Evolutionary conservation across 2,888 invertebrate species (phyloP).

Genomic region (Amphimallon solstitiale): DNA sequence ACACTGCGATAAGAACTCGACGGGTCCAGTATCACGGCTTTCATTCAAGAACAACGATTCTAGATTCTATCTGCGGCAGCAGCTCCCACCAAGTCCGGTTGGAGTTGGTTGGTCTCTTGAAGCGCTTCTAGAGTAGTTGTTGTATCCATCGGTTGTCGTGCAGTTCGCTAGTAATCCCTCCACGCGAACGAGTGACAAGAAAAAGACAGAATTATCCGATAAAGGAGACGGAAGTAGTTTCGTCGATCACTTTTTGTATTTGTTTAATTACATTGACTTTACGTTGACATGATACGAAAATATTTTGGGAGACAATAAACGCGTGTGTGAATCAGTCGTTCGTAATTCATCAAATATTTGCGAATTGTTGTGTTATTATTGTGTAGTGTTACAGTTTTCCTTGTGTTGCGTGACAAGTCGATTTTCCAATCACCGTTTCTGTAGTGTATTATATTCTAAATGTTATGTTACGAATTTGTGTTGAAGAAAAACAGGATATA

Average conservation of each 20-base stretch:
- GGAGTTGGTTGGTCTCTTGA: slow-evolving; percentile 1
- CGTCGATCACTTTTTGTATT: too few relatives aligned
- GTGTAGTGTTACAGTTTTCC: neutral
- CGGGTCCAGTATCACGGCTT: slow-evolving; percentile 15
- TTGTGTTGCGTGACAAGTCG: slow-evolving; percentile 5
- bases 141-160: slow-evolving; percentile 1
- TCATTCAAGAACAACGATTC: slow-evolving; percentile 8
- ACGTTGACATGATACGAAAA: too few relatives aligned
- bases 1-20: neutral
- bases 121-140: slow-evolving; percentile 22
- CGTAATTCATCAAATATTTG: too few relatives aligned
- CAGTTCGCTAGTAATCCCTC: slow-evolving; percentile 1
- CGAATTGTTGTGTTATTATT: neutral
- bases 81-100: slow-evolving; percentile 20
- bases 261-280: too few relatives aligned
- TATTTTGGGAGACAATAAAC: too few relatives aligned
- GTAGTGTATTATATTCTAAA: neutral
- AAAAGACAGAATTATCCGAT: too few relatives aligned
- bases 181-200: neutral
- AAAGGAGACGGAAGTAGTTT: too few relatives aligned
- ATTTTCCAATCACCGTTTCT: too few relatives aligned
- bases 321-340: too few relatives aligned
- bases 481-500: slow-evolving; percentile 34
- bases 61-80: slow-evolving; percentile 5
- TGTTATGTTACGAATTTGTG: neutral